Base-by-base conservation (phyloP, 2,113 vertebrate genomes). In the Rhynchopsitta pachyrhyncha region DNA sequence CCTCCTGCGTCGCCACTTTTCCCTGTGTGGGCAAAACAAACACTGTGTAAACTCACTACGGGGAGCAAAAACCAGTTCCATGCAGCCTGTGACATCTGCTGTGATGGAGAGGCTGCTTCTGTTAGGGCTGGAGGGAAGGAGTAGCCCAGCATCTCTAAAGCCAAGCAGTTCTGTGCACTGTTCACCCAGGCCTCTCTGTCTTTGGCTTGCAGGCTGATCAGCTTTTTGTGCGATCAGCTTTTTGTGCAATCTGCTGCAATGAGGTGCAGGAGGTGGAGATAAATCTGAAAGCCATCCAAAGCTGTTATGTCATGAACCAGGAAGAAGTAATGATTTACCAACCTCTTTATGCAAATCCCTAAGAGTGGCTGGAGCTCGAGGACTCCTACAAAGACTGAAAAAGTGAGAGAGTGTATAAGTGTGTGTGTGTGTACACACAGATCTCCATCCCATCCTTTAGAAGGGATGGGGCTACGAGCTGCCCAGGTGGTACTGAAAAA, bases 341-440 rank as follows among this genome's bases (percentile, higher is more conserved):
- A 82, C 57, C 63, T 97, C 87, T 91, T 88, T 95, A 98, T 98
- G 98, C 97, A 98, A 98, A 98, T 97, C 83, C 86, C 82, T n/a
- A 1, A 1, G 66, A 89, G 86, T 74, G 95, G 90, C 96, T 74
- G 69, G 63, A 95, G 96, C 89, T 83, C 41, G 91, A 96, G 91
- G 75, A 86, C 92, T 85, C 78, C 93, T 77, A 80, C 87, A 93
- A 89, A 89, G 88, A 89, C 88, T 75, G 77, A 75, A 9, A 31
- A 46, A 59, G 28, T 7, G 75, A 47, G 66, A 35, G 44, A 29
- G 78, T 24, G 50, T 15, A 71, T 8, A 13, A 49, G 47, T 2
- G 10, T 35, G 70, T 67, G 60, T 84, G 76, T 42, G 6, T 11
- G 47, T 14, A 44, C 27, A 31, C 44, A 50, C 37, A 82, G 67